Percentiles rank a stretch among this genome's conserved stretches.
Evolutionary conservation across 2,113 vertebrate genomes (phyloP).

Genomic region (Centropus bengalensis): DNA sequence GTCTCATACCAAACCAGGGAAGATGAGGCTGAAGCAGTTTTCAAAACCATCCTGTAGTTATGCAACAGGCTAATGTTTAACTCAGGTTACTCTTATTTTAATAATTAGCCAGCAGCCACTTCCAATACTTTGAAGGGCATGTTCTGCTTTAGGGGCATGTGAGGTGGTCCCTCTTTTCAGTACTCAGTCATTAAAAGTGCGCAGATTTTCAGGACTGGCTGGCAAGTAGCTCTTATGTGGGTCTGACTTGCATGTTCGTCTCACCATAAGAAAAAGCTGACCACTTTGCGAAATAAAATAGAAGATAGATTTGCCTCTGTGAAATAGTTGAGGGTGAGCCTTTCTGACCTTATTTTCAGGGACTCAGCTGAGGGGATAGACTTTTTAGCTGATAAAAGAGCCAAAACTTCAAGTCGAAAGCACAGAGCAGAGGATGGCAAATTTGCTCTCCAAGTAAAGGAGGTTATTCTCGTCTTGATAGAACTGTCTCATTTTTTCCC

Average conservation of each 20-base stretch:
- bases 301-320: neutral
- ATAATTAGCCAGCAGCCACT: neutral
- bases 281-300: neutral
- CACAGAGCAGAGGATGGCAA: neutral
- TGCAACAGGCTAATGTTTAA: neutral
- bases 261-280: neutral
- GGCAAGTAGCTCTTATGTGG: neutral
- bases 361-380: fast-evolving
- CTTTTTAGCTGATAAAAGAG: neutral
- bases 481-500: neutral
- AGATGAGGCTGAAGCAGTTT: neutral
- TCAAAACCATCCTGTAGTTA: neutral
- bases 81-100: neutral
- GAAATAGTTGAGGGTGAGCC: neutral
- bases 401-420: neutral
- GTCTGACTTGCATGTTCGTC: neutral
- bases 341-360: neutral
- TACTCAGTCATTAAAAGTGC: neutral
- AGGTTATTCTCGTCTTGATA: neutral
- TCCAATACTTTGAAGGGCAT: neutral
- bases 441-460: neutral
- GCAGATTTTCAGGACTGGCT: neutral
- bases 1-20: neutral
- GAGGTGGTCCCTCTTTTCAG: neutral
- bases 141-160: neutral